Evolutionary conservation across 2,797 vertebrate genomes (phyloP), one percentile per base, ranked within the genome.

Genomic region (Coreius guichenoti): DNA sequence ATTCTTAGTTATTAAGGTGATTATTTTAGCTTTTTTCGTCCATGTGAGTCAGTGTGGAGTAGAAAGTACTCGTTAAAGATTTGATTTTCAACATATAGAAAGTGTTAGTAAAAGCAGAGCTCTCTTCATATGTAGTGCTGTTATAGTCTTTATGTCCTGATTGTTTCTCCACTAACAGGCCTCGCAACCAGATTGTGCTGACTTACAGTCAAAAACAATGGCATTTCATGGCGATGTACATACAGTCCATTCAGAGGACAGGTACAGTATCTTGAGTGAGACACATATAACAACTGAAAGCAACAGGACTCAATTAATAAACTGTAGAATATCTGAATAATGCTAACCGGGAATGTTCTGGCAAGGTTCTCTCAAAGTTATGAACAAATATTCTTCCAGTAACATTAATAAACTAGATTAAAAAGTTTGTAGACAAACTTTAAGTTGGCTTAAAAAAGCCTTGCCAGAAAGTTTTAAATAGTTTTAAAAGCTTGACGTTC

Each of bases 1-100:
- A 95, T 93, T 93, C 61, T 43, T 84, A 86, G 91, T 91, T 91
- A 92, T 82, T 88, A 82, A 86, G 80, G 86, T 83, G 84, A 84
- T 85, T 89, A 80, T 88, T 87, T 84, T 77, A 88, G 87, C 63
- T 83, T 88, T 89, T 31, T 17, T n/a, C 4, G 0, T 31, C 63
- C 14, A 16, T 86, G 49, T 49, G 19, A 69, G 8, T 43, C 8
- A 9, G 33, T 26, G 51, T 26, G 8, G 13, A 69, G 54, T 39
- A 43, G 45, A 67, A 78, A 51, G n/a, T 77, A 82, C 31, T 31
- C 4, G 11, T 81, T 45, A 73, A 70, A 61, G 33, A 61, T 70
- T 36, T 2, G 29, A 33, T 33, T 33, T 33, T 45, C 5, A 23
- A 6, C 29, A 21, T 29, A 21, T 13, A 33, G 17, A 21, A 51